Evolutionary conservation across 2,797 vertebrate genomes (phyloP), one percentile per base, ranked within the genome.

Genomic region (Ctenosaura bakeri): DNA sequence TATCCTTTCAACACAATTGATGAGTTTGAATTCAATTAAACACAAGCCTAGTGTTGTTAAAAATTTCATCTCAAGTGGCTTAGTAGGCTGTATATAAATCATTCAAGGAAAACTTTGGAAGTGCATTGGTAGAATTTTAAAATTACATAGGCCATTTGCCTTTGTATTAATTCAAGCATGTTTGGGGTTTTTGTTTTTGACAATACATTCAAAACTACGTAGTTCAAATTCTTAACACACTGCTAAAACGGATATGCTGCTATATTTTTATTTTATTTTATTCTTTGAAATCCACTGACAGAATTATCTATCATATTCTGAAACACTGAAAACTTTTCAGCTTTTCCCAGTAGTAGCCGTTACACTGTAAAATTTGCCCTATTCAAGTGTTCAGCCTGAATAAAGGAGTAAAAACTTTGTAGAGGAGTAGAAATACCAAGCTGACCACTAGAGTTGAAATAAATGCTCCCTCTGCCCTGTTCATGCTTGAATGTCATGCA

Each of bases 1-100:
- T 95, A 92, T 89, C 16, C 7, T 90, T 95, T 95, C 82, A 93
- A 86, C 18, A 95, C 93, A 95, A 96, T 24, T 92, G 79, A 93
- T 77, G 83, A 95, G 54, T 80, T 95, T 91, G 90, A 88, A 95
- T 90, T 94, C 78, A 88, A 95, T 94, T 93, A 94, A 91, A 54
- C 24, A 91, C 93, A 96, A 95, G 90, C 24, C 14, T 85, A 78
- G 0, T 81, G 89, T 83, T 42, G 46, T 73, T 86, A 89, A 90
- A 46, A 85, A 88, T 83, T 73, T 46, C 92, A 46, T 90, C 92
- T 82, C 87, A 91, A 56, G 42, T 92, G 88, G 9, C 32, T 90
- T 88, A 81, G 59, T 6, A 54, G 62, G 5, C 52, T 94, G 81
- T 90, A 85, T 94, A 93, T 83, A 93, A 94, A 86, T 3, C 18